phyloP scores from a whole-genome alignment of 2,888 invertebrate genomes.

The Leptura quadrifasciata region DNA sequence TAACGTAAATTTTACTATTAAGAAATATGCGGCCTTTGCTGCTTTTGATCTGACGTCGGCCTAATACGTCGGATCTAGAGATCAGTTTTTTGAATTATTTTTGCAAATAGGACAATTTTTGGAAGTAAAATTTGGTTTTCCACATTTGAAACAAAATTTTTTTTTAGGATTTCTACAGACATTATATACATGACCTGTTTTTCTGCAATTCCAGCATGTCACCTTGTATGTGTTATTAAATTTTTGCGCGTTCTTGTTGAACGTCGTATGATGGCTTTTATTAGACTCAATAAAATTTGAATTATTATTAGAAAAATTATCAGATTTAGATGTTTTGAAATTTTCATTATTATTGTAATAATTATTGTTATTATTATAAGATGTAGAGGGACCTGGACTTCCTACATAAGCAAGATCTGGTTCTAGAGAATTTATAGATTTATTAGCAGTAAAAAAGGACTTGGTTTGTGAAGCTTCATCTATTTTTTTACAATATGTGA shows the following conservation, averaged over 20 bases:
- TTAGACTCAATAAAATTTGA: neutral
- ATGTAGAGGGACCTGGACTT: neutral
- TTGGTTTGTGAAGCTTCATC: neutral
- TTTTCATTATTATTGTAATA: neutral
- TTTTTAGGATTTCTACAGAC: neutral
- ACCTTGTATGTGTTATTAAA: too few relatives aligned
- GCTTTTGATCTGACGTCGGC: neutral
- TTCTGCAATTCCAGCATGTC: too few relatives aligned
- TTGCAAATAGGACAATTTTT: neutral
- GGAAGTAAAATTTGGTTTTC: neutral
- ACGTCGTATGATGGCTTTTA: too few relatives aligned
- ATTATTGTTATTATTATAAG: neutral
- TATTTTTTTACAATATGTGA: neutral
- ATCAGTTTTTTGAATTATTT: neutral
- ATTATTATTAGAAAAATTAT: neutral
- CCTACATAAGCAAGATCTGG: neutral
- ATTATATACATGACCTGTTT: neutral
- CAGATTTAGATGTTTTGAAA: neutral
- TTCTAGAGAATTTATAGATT: neutral
- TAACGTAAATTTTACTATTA: neutral
- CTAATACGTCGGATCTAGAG: neutral
- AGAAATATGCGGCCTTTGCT: neutral
- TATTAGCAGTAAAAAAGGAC: neutral
- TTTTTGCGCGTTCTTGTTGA: too few relatives aligned
- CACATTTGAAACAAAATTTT: constrained; percentile 9